Percentiles rank a stretch among this genome's conserved stretches.
phyloP scores from a whole-genome alignment of 2,888 invertebrate species.

The Subacronicta megacephala region DNA sequence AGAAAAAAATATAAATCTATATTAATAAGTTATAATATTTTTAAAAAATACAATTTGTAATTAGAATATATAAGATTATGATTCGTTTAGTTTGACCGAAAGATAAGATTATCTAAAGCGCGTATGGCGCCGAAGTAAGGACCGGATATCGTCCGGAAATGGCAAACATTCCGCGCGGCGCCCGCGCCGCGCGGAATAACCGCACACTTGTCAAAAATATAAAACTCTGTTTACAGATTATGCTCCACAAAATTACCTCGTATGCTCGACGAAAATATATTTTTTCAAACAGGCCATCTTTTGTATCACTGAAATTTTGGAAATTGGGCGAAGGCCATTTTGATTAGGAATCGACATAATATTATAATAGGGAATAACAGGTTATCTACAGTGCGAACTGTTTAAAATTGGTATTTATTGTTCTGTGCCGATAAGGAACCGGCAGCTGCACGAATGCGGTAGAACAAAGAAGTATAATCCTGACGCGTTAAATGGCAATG shows the following conservation, averaged over 20 bases:
- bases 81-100: slow-evolving; percentile 34
- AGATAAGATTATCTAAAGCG: slow-evolving; percentile 75
- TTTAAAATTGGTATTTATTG: slow-evolving; percentile 84
- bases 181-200: slow-evolving; percentile 71
- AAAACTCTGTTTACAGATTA: slow-evolving; percentile 63
- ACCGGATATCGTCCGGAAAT: slow-evolving; percentile 89
- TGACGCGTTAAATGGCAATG: slow-evolving; percentile 74
- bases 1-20: slow-evolving; percentile 51
- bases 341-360: slow-evolving; percentile 44
- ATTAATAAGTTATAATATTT: slow-evolving; percentile 33
- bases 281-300: slow-evolving; percentile 19
- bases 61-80: slow-evolving; percentile 31
- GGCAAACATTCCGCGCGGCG: slow-evolving; percentile 86
- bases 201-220: slow-evolving; percentile 78
- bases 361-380: slow-evolving; percentile 63
- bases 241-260: slow-evolving; percentile 50
- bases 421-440: slow-evolving; percentile 79
- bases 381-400: slow-evolving; percentile 79
- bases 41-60: slow-evolving; percentile 3
- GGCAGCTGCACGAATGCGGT: slow-evolving; percentile 80
- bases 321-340: slow-evolving; percentile 46
- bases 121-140: slow-evolving; percentile 73
- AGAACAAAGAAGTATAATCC: slow-evolving; percentile 84
- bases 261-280: slow-evolving; percentile 23
- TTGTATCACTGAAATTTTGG: slow-evolving; percentile 45